Percentiles rank a stretch among this genome's conserved stretches.
These are phyloP conservation scores for Neoniphon sammara DNA, from an alignment of 2,797 vertebrate genomes.

Conservation along the genomic window DNA sequence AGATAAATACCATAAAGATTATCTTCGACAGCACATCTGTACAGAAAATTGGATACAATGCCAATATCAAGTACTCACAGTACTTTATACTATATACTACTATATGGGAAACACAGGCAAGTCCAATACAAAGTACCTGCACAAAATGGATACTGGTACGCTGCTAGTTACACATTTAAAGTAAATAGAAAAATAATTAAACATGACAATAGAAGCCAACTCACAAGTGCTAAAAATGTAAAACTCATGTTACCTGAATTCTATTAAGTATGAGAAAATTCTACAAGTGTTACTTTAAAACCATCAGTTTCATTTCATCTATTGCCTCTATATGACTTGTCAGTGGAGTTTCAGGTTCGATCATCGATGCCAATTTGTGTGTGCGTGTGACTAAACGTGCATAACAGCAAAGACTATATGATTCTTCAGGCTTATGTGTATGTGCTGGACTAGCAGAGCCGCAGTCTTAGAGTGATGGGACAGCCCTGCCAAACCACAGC, in stretches of 20 bases:
- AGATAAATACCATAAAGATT: too few relatives aligned
- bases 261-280: slow-evolving; percentile 32
- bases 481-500: slow-evolving; percentile 56
- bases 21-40: too few relatives aligned
- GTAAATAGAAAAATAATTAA: background rate
- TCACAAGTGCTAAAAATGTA: background rate
- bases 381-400: slow-evolving; percentile 12
- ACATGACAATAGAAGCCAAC: too few relatives aligned
- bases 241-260: slow-evolving; percentile 6
- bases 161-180: too few relatives aligned
- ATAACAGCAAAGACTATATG: background rate
- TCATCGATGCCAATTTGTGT: slow-evolving; percentile 44
- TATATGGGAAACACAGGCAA: too few relatives aligned
- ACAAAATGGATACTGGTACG: too few relatives aligned
- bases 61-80: too few relatives aligned
- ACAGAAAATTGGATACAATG: too few relatives aligned
- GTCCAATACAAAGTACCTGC: too few relatives aligned
- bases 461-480: background rate
- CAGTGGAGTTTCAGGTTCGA: slow-evolving; percentile 56
- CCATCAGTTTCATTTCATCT: slow-evolving; percentile 69
- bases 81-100: too few relatives aligned
- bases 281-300: background rate
- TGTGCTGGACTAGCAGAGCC: background rate
- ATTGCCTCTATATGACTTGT: slow-evolving; percentile 53
- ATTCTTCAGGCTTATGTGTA: slow-evolving; percentile 12